Base-by-base conservation (phyloP, 1,140 invertebrate genomes). In the Drosophila pallidifrons region DNA sequence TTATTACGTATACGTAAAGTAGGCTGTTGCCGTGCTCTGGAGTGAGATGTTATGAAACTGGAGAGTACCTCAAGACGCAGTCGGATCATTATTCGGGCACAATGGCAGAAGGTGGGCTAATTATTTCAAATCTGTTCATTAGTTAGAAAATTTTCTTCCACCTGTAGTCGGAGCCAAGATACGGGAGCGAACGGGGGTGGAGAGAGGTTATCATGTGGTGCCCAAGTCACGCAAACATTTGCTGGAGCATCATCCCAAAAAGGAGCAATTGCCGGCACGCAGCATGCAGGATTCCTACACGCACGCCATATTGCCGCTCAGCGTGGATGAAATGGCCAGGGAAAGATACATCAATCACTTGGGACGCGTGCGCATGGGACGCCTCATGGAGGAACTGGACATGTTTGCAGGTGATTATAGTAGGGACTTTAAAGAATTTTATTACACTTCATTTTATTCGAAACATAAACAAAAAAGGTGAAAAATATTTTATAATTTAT, bases 321-420 rank as follows among this genome's bases (percentile, higher is more conserved):
- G 93, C 5, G 92, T 91, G 1, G 93, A 96, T 89, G 76, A 93
- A 3, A 61, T 81, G 1, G 91, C 96, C 0, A 93, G 95, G 45
- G 95, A 97, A 68, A 94, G 95, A 66, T 97, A 97, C 85, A 93
- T 95, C 1, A 95, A 95, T 16, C 94, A 94, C 76, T 90, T 94
- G 58, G 95, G 95, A 1, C 92, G 93, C 60, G 94, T 97, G 5
- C 93, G 96, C 51, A 92, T 96, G 78, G 96, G 96, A 5, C 93
- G 96, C 47, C 93, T 97, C 4, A 92, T 97, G 75, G 96, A 97
- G 93, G 96, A 97, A 91, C 94, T 97, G 91, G 96, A 97, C 92
- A 94, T 96, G 67, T 96, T 97, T 94, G 96, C 96, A 75, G 95
- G 95, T 95, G 6, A 25, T 25, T 25, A 25, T 25, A 25, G 20